Evolutionary conservation across 1,140 invertebrate species (phyloP), one percentile per base, ranked within the genome.

Genomic region (Monochamus saltuarius): DNA sequence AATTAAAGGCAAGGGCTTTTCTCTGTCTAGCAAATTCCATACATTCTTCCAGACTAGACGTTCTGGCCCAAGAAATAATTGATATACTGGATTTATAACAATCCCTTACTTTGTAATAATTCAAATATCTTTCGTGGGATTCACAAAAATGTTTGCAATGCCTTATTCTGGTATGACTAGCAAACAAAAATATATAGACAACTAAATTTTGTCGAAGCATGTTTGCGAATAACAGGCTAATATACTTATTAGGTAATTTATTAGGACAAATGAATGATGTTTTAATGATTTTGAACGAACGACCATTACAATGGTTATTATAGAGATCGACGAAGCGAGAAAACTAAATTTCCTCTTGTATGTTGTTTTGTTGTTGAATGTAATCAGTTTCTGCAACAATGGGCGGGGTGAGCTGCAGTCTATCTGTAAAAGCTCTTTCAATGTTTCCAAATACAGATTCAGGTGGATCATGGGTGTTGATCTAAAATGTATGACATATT

Each of bases 1-100:
- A 87, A 76, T 87, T 87, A 22, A 87, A 79, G 1, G 84, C 84
- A 19, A 88, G 68, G n/a, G 79, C 85, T 43, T 77, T 82, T 66
- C 81, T 85, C 60, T 80, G 75, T 1, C 77, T 64, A 2, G 82
- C 84, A 61, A 85, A 80, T 50, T 79, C 65, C 49, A 78, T 76
- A 65, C 86, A 88, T 22, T 81, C 68, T 9, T 50, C 11, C 13
- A 71, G n/a, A 34, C 22, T 55, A 11, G 47, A 39, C 2, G 62
- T 53, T 42, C 62, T 59, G 35, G 51, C 59, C 54, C 29, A 55
- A 36, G 58, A 60, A n/a, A 69, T 52, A n/a, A 63, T 37, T 7
- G 59, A 47, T n/a, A 56, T 34, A 1, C 14, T 62, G 0, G 69
- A 73, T 54, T 53, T 66, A 17, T 65, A 46, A 39, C 71, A 73